Evolutionary conservation across 2,888 invertebrate species (phyloP), one percentile per base, ranked within the genome.

Genomic region (Cerastis rubricosa): DNA sequence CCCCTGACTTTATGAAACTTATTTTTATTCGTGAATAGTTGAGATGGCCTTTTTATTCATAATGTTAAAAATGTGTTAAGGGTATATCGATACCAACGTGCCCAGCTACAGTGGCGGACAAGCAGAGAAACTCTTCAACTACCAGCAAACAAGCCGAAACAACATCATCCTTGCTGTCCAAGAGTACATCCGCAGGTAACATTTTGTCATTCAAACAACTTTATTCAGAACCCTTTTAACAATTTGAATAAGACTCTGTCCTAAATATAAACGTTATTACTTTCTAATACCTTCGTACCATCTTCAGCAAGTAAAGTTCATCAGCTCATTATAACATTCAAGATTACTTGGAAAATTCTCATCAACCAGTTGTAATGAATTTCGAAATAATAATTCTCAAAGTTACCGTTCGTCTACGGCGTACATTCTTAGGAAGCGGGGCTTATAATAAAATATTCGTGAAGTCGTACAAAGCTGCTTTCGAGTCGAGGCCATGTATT

Each of bases 11-110:
- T 69, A 63, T 82, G 12, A 45, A 61, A 47, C 8, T 57, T 71
- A 67, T 71, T 83, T 82, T 65, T 59, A 76, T 25, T 40, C 14
- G 17, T 35, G n/a, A 47, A 68, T 66, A 81, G 43, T 47, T 68
- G 35, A 54, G 14, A 6, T 70, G 47, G 75, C 22, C 25, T 71
- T 72, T 72, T 45, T 54, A 51, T 61, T 72, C 49, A 51, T 22
- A 35, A 45, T 12, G 43, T 22, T 71, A 29, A n/a, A 71, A 59
- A 64, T 68, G 75, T 81, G 64, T 71, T 35, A 74, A 97, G 98
- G 87, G 95, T 98, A 76, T 98, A 97, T 92, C 96, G 97, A 88
- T 98, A 98, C 92, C 97, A 97, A 89, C 96, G 97, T 72, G 98
- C 98, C 83, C 98, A 98, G 91, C 95, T 97, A 66, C 96, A 97